Evolutionary conservation across 30 jellyfish, hydroid and myxozoan species (phyloP), one percentile per base, ranked within the genome.

Genomic region (Hydractinia symbiolongicarpus): DNA sequence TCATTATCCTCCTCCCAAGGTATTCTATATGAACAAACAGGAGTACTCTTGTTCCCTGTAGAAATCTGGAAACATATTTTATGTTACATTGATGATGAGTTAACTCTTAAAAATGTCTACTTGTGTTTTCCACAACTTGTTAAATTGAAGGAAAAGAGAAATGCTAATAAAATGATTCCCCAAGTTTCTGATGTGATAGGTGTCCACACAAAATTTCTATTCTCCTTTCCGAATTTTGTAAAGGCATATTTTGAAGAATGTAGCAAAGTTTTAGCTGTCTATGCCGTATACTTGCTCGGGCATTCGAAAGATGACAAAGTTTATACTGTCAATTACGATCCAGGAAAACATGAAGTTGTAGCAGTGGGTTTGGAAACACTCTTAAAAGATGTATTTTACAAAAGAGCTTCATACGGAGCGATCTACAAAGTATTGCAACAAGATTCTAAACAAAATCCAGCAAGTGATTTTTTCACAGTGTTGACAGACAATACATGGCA

Each of bases 191-290:
- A 49, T 67, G 72, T 78, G 49, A 7, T 52, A 57, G 95, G 95
- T 52, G 76, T 86, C 20, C 8, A 16, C 76, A 67, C 89, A 44
- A 20, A 64, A n/a, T 86, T 86, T 71, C 40, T 20, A 20, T 86
- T 79, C 52, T 7, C 66, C n/a, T 82, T 72, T 71, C 61, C 82
- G 61, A 40, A 17, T n/a, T 86, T 86, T 86, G 84, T 79, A 50
- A 62, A 61, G 10, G 81, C 72, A 9, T 78, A 86, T 50, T 75
- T 77, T 77, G 95, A 86, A 67, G 81, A 77, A 16, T 86, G 95
- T 17, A 17, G 78, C 53, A 69, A 86, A 5, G 95, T 86, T 20
- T 83, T 87, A 52, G 95, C 95, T 66, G 79, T 86, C 90, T 81
- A 86, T 86, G 82, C 95, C 8, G 61, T 86, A 8, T 86, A 19